Base-by-base conservation (phyloP, 2,888 invertebrate species). In the Limnephilus auricula region DNA sequence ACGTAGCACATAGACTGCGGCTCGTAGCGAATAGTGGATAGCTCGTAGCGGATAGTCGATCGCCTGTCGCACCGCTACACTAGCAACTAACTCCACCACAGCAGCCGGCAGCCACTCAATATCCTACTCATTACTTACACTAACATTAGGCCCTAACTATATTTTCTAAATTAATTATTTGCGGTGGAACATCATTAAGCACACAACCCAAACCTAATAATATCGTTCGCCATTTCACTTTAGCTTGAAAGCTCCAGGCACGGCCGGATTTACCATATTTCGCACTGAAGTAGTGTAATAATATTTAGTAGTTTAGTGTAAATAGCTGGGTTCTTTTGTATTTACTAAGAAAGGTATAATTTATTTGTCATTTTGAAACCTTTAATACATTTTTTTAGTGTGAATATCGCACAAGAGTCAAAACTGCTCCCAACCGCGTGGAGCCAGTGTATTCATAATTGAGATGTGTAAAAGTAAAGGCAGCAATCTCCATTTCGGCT, bases 61-160 rank as follows among this genome's bases (percentile, higher is more conserved):
- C 65, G 65, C 65, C 65, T 65, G 65, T 65, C 65, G 2, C n/a
- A n/a, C 65, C 25, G 9, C 65, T 65, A 65, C 65, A 6, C 25
- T 25, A n/a, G 25, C 2, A 65, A n/a, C 25, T 9, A 31, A 12
- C 80, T 30, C 2, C 31, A 12, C 30, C 31, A 5, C 83, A 25
- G 37, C 31, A 83, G 83, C 83, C 37, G 37, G 83, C 37, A 83
- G 83, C 37, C 83, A 83, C 65, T 65, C 65, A 65, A 65, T 65
- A 18, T 65, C 65, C 1, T 65, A 65, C 65, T 65, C 65, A 65
- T 65, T 65, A 1, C 65, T 65, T 65, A 65, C 65, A 65, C 65
- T n/a, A 65, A 65, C 65, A 65, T 25, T 65, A 25, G 65, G 9
- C 25, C 9, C 65, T 65, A 65, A n/a, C 65, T 65, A 65, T 65